Conservation (phyloP, 53 echinoderm and acorn worm species). For the Echinarachnius parma region DNA sequence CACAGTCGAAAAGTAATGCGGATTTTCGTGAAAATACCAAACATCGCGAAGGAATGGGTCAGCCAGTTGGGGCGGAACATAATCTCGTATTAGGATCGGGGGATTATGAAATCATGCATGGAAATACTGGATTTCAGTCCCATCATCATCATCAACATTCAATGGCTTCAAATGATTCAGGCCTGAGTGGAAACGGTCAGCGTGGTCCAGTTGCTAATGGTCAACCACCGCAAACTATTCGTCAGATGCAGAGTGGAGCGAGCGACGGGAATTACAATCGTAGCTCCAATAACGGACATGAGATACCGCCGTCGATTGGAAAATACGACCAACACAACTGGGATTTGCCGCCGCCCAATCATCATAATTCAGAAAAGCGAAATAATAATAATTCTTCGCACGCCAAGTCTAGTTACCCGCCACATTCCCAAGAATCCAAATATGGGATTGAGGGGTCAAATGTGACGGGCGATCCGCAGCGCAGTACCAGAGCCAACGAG, state of each 20-base stretch:
- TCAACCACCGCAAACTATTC: not conserved
- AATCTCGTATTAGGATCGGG: conserved; percentile 26
- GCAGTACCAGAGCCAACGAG: conserved; percentile 43
- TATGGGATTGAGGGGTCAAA: conserved; percentile 65
- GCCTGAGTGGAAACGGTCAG: not conserved
- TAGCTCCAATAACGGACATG: conserved; percentile 26
- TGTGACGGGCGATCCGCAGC: conserved; percentile 53
- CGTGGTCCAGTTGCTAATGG: not conserved
- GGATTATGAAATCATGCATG: conserved; percentile 38
- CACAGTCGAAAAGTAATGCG: conserved; percentile 21
- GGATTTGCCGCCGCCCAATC: conserved; percentile 12
- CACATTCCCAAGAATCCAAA: conserved; percentile 60
- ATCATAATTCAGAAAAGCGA: not conserved
- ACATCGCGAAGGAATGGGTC: conserved; percentile 34
- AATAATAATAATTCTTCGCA: not conserved
- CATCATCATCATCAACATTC: not conserved
- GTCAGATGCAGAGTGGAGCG: not conserved
- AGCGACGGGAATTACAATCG: conserved; percentile 16
- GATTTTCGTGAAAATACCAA: not conserved
- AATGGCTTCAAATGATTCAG: not conserved
- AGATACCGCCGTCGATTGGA: too few species aligned
- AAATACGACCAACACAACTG: conserved; percentile 42
- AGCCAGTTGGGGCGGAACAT: conserved; percentile 38
- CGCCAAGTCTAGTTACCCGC: conserved; percentile 62
- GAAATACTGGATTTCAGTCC: conserved; percentile 23